Conservation (phyloP, 2,113 vertebrate genomes). For the Nothocercus nigrocapillus region DNA sequence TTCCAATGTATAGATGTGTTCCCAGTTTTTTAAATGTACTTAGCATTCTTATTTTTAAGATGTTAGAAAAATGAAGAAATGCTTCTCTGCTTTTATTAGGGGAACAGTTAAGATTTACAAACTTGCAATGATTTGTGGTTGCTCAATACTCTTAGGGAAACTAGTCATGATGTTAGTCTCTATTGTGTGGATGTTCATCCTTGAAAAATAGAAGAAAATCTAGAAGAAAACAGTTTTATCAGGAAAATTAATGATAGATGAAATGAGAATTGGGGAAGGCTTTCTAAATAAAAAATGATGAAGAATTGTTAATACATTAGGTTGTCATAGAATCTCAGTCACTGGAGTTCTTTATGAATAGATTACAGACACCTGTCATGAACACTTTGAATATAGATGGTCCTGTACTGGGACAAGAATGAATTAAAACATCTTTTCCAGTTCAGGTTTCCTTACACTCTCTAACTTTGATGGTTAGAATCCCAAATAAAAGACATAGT, state of each 20-base stretch:
- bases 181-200: not conserved
- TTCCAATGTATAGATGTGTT: not conserved
- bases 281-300: not conserved
- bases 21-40: not conserved
- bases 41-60: not conserved
- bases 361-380: not conserved
- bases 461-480: not conserved
- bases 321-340: not conserved
- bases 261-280: not conserved
- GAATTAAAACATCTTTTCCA: not conserved
- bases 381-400: not conserved
- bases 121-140: not conserved
- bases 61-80: not conserved
- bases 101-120: not conserved
- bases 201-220: not conserved
- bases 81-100: not conserved
- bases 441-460: not conserved
- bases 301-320: not conserved
- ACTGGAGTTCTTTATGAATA: not conserved
- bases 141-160: not conserved
- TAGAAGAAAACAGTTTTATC: not conserved
- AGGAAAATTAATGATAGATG: not conserved
- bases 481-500: not conserved
- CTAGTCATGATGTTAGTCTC: not conserved
- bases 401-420: not conserved